Evolutionary conservation across 2,797 vertebrate genomes (phyloP).

Genomic region (Sebastes hubbsi): DNA sequence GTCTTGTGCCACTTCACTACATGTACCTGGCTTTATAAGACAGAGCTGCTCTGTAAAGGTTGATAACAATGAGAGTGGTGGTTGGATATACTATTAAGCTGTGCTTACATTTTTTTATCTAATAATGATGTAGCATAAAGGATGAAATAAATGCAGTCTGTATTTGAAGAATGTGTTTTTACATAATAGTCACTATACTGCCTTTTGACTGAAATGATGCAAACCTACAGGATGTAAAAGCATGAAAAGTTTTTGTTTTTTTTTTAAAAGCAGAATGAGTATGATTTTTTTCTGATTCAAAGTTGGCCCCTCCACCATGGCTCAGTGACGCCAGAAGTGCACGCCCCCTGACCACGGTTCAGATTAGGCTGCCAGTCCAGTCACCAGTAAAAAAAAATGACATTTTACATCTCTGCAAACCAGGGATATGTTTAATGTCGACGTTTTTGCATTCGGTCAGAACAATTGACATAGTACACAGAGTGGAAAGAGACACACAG

Average conservation of each 20-base stretch:
- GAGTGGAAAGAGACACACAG: no score
- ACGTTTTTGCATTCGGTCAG: no score
- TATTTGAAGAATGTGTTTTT: background rate
- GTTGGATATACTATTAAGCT: background rate
- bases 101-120: background rate
- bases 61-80: background rate
- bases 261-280: no score
- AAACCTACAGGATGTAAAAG: background rate
- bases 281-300: no score
- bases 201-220: background rate
- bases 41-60: background rate
- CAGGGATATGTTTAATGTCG: no score
- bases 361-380: no score
- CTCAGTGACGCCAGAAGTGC: no score
- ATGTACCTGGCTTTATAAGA: background rate
- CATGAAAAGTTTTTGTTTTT: background rate
- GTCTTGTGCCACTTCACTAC: background rate
- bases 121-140: background rate
- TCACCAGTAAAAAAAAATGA: no score
- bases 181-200: background rate
- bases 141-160: no score
- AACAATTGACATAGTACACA: no score
- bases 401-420: no score
- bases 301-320: fast-evolving
- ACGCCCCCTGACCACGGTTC: no score